Evolutionary conservation across 1,140 invertebrate genomes (phyloP), one percentile per base, ranked within the genome.

Genomic region (Dendroctonus valens): DNA sequence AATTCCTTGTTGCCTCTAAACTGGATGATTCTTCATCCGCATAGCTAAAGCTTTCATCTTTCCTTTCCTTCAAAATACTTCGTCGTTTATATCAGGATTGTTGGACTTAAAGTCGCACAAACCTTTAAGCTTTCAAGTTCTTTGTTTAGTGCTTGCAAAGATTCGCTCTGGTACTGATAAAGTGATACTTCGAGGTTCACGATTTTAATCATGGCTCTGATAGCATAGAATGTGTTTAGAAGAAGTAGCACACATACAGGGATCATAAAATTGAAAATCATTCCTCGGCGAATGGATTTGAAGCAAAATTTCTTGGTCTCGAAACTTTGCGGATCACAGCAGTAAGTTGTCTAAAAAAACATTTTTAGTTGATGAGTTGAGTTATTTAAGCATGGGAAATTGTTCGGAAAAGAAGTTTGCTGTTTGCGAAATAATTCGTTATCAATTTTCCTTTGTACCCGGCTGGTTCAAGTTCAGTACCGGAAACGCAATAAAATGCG

Each of bases 281-380:
- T 89, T 5, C 87, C 87, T 73, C 86, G 84, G 74, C 87, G 84
- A 37, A 89, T 83, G 0, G 87, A 89, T 81, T 89, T 86, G 84
- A 87, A 90, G 74, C 88, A 90, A 71, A 87, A 90, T 68, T 83
- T 81, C 64, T 83, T 83, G 5, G 84, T 86, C 78, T 90, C 87
- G 72, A 88, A 89, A 53, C 87, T 87, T 65, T 84, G 78, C 65
- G 86, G 83, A 41, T 86, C 85, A 7, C 84, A 73, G 3, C 82
- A 79, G 69, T 84, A 87, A 62, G 85, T 86, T 55, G 86, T 79
- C 84, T 88, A 74, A 59, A 83, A 82, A 70, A 50, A 61, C n/a
- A 12, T 46, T 38, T 26, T 26, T 26, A 2, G 26, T 26, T 26
- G 26, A 26, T 26, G 26, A 2, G 1, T 1, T 26, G 26, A 3